A percentile compares a stretch with the other conserved stretches of the same genome.
Conservation (phyloP, 2,113 vertebrate genomes). For the Motacilla alba region DNA sequence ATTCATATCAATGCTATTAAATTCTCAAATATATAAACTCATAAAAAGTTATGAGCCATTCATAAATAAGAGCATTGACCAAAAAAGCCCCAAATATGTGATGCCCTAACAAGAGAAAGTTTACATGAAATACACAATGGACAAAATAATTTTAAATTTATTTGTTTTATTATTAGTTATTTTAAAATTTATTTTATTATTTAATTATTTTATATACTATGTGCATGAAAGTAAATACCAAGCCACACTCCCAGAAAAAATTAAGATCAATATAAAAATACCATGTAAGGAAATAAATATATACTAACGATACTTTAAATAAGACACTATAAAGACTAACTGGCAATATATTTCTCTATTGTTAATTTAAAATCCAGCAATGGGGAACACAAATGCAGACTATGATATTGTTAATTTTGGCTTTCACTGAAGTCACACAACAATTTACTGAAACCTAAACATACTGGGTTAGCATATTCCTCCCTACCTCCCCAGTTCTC, state of each 20-base stretch:
- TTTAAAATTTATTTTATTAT: neutral
- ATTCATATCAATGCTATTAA: neutral
- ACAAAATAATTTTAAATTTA: neutral
- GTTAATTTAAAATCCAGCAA: neutral
- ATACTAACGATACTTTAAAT: neutral
- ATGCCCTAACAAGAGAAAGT: neutral
- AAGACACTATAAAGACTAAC: neutral
- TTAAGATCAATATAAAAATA: neutral
- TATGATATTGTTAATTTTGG: neutral
- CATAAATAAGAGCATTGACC: neutral
- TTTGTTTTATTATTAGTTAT: neutral
- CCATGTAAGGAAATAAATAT: neutral
- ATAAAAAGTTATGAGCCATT: neutral
- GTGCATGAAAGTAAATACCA: neutral
- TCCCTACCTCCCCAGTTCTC: neutral
- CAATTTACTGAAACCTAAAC: neutral
- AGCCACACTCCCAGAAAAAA: neutral
- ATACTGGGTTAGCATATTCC: neutral
- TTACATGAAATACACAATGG: neutral
- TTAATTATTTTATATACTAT: neutral
- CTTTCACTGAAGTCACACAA: neutral
- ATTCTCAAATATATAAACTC: neutral
- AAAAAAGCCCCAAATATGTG: neutral
- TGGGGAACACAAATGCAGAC: neutral
- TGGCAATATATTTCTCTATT: neutral